Conservation (phyloP, 30 jellyfish, hydroid and myxozoan species). For the Turritopsis dohrnii region DNA sequence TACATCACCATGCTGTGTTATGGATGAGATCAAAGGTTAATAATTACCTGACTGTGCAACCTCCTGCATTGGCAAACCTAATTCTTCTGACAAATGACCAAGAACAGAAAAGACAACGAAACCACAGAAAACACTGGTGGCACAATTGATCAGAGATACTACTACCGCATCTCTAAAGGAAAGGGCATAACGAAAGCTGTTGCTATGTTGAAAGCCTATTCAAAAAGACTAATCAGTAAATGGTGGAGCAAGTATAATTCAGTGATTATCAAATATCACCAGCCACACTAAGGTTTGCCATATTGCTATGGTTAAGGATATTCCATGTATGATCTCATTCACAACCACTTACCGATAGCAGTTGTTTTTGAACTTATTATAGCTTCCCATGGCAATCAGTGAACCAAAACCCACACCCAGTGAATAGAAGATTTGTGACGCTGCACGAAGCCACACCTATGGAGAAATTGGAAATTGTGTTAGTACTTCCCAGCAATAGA, state of each 20-base stretch:
- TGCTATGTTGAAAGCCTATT: neutral
- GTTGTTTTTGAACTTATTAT: constrained; percentile 66
- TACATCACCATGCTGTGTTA: too few species aligned
- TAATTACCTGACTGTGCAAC: constrained; percentile 73
- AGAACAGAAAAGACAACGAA: constrained; percentile 82
- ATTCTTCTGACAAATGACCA: constrained; percentile 66
- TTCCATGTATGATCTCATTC: too few species aligned
- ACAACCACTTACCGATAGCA: constrained; percentile 45
- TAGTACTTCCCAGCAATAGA: neutral
- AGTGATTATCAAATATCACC: too few species aligned
- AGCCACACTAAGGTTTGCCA: too few species aligned
- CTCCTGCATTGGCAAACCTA: constrained; percentile 49
- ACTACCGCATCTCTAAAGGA: constrained; percentile 64
- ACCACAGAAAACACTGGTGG: constrained; percentile 84
- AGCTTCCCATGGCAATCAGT: constrained; percentile 88
- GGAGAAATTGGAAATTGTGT: neutral
- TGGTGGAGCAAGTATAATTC: too few species aligned
- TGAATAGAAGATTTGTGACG: constrained; percentile 74
- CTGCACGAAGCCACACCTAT: constrained; percentile 89
- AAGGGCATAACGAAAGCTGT: neutral
- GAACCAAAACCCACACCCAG: constrained; percentile 92
- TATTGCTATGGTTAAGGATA: too few species aligned
- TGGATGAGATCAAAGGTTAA: too few species aligned
- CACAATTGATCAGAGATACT: constrained; percentile 66
- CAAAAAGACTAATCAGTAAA: neutral